Conservation (phyloP, 2,113 vertebrate species). For the Taurulus bubalis region DNA sequence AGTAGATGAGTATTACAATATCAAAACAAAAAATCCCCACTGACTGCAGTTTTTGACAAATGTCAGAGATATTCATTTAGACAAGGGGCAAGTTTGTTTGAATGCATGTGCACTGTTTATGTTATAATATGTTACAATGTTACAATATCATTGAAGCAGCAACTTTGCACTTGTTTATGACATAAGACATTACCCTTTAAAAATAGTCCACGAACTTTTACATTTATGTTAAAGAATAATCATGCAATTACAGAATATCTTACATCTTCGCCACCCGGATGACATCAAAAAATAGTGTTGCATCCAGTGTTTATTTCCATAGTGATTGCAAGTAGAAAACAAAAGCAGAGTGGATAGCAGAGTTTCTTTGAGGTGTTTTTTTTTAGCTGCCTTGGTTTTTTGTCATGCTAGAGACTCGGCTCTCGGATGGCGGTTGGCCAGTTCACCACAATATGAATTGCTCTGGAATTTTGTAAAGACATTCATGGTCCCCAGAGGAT, state of each 20-base stretch:
- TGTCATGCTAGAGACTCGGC: background rate
- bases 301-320: background rate
- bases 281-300: constrained; percentile 3
- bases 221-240: background rate
- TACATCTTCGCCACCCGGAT: background rate
- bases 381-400: constrained; percentile 15
- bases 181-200: background rate
- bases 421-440: background rate
- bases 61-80: constrained; percentile 5
- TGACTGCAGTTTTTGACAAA: constrained; percentile 18
- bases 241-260: background rate
- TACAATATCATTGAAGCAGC: background rate
- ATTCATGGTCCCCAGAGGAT: background rate
- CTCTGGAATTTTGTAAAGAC: background rate
- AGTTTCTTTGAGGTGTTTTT: constrained; percentile 21
- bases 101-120: background rate
- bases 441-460: background rate
- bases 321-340: constrained; percentile 12
- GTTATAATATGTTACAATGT: too few relatives aligned
- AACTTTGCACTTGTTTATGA: background rate
- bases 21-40: constrained; percentile 7
- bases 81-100: background rate
- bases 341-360: background rate
- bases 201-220: background rate
- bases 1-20: background rate